A percentile compares a stretch with the other conserved stretches of the same genome.
phyloP scores from a whole-genome alignment of 2,797 vertebrate species.

The Taeniopygia guttata region DNA sequence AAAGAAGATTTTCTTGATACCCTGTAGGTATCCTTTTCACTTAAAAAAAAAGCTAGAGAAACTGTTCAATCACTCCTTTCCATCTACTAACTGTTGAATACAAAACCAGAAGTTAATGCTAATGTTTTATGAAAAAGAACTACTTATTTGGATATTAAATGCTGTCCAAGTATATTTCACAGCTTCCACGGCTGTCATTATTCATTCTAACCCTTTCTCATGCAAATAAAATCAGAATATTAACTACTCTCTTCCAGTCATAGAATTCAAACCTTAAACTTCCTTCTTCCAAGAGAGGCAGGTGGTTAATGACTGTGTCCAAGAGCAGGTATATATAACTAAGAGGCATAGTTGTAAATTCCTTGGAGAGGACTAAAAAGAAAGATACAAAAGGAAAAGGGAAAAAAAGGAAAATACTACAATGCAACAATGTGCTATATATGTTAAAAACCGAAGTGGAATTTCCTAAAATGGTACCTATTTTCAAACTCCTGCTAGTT shows the following conservation, averaged over 20 bases:
- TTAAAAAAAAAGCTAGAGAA: not conserved
- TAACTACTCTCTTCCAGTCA: not conserved
- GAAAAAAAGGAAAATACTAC: fast-evolving
- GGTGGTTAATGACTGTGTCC: not conserved
- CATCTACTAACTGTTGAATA: not conserved
- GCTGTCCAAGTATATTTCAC: not conserved
- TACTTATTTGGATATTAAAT: not conserved
- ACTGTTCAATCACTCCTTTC: not conserved
- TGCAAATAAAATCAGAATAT: not conserved
- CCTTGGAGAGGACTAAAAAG: not conserved
- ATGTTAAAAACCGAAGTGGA: not conserved
- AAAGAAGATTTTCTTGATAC: not conserved
- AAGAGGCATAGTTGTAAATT: not conserved
- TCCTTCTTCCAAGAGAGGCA: not conserved
- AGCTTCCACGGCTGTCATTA: not conserved
- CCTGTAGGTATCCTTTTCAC: not conserved
- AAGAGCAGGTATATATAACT: not conserved
- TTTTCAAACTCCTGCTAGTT: not conserved
- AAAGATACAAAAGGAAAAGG: not conserved
- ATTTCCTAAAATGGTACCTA: not conserved
- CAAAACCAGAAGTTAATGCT: not conserved
- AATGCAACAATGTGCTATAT: not conserved
- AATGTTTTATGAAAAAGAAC: not conserved
- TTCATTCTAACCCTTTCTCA: not conserved
- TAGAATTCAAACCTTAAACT: not conserved